Evolutionary conservation across 1,140 invertebrate species (phyloP), one percentile per base, ranked within the genome.

Genomic region (Nebria ingens): DNA sequence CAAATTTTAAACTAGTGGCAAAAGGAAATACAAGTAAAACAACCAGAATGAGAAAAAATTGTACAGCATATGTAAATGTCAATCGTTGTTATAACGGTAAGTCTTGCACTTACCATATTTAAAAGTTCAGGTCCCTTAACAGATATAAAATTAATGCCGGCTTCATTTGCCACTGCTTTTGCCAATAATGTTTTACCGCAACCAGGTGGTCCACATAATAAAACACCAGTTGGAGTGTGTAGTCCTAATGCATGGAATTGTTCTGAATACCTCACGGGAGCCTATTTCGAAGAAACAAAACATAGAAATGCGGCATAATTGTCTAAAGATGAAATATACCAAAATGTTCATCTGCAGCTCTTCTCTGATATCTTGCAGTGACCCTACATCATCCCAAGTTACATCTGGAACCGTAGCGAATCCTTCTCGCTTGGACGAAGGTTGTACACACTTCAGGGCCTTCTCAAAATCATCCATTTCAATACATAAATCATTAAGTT

Each of bases 331-430:
- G 6, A 23, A 53, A 66, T 58, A 75, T 70, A 90, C 87, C 72
- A 98, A 72, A 57, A 99, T 94, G 40, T 91, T 83, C 66, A 93
- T 76, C 70, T 95, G 82, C 17, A 99, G 75, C 68, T 97, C 91
- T 62, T 93, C 83, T 53, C 94, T 74, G 34, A 99, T 87, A 67
- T 91, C 80, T 23, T 81, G 78, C 9, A 99, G 68, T 1, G 95
- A 96, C 1, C 97, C 97, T 63, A 99, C 83, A 74, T 99, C 93
- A 58, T 93, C 84, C 97, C 97, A 99, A 0, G 91, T 95, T 0
- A 93, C 89, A 77, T 97, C 91, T 11, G 97, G 96, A 17, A 99
- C 91, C 4, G 94, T 97, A 2, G 91, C 89, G 74, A 99, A 98
- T 50, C 97, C 97, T 80, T 99, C 96, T 59, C 95, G 78, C 62